A percentile compares a stretch with the other conserved stretches of the same genome.
phyloP scores from a whole-genome alignment of 2,113 vertebrate genomes.

The Tachycineta bicolor region DNA sequence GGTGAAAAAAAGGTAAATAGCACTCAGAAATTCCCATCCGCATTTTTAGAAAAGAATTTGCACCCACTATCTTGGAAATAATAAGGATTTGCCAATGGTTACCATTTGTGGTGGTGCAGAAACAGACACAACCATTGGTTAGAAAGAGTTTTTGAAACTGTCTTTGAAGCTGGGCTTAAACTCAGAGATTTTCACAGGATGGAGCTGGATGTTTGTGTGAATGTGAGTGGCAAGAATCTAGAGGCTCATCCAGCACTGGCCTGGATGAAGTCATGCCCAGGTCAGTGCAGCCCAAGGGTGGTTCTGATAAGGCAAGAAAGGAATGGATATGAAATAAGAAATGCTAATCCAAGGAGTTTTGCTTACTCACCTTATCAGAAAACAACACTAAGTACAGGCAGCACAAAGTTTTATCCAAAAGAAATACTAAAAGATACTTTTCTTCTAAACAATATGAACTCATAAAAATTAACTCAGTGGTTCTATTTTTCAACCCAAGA shows the following conservation, averaged over 20 bases:
- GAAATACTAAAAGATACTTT: neutral
- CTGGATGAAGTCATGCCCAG: neutral
- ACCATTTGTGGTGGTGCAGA: no score
- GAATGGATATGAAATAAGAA: neutral
- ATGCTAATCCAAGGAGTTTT: neutral
- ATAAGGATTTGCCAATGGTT: neutral
- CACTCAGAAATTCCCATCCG: neutral
- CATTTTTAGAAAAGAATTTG: neutral
- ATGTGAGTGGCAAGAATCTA: neutral
- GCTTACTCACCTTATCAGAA: neutral
- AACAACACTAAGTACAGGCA: rapidly evolving
- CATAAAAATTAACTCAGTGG: neutral
- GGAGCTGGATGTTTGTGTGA: neutral
- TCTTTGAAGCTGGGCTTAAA: neutral
- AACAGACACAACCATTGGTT: neutral
- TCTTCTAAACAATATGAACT: neutral
- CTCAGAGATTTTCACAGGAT: neutral
- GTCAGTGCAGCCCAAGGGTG: neutral
- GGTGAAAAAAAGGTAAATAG: neutral
- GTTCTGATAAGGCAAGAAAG: neutral
- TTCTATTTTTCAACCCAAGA: neutral
- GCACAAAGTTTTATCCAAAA: neutral
- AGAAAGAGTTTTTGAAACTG: neutral
- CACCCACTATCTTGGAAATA: neutral
- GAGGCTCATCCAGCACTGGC: neutral